These are phyloP conservation scores for Hyperoplus immaculatus DNA, from an alignment of 2,797 vertebrate genomes.

Conservation along the genomic window DNA sequence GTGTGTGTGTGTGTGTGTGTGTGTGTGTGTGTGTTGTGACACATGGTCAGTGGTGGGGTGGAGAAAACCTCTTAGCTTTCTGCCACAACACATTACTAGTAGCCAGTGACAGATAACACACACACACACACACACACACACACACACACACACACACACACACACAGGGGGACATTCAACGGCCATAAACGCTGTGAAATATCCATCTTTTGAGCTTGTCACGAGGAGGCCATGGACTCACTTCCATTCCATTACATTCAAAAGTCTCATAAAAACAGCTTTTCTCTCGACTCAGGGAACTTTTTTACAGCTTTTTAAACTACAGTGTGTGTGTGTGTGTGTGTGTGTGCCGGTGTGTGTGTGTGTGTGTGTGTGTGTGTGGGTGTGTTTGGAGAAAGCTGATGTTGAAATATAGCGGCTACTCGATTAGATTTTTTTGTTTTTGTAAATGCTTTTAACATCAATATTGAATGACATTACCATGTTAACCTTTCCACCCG, in stretches of 20 bases:
- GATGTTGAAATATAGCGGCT: not conserved
- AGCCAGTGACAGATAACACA: conserved; percentile 33
- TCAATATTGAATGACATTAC: not conserved
- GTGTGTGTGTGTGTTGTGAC: conserved; percentile 38
- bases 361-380: not conserved
- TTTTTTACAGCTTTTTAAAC: too few relatives aligned
- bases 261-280: too few relatives aligned
- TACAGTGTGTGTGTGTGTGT: too few relatives aligned
- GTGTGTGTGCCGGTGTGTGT: too few relatives aligned
- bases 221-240: too few relatives aligned
- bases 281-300: too few relatives aligned
- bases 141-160: conserved; percentile 2
- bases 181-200: too few relatives aligned
- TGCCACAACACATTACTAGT: conserved; percentile 56
- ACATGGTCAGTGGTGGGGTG: conserved; percentile 45
- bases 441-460: conserved; percentile 1
- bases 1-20: conserved; percentile 15
- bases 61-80: conserved; percentile 62
- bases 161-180: too few relatives aligned
- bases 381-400: not conserved
- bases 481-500: not conserved
- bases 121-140: conserved; percentile 14
- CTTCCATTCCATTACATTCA: too few relatives aligned
- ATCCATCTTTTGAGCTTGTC: too few relatives aligned
- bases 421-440: not conserved